Evolutionary conservation across 2,797 vertebrate species (phyloP).

Genomic region (Gallinago stenura): DNA sequence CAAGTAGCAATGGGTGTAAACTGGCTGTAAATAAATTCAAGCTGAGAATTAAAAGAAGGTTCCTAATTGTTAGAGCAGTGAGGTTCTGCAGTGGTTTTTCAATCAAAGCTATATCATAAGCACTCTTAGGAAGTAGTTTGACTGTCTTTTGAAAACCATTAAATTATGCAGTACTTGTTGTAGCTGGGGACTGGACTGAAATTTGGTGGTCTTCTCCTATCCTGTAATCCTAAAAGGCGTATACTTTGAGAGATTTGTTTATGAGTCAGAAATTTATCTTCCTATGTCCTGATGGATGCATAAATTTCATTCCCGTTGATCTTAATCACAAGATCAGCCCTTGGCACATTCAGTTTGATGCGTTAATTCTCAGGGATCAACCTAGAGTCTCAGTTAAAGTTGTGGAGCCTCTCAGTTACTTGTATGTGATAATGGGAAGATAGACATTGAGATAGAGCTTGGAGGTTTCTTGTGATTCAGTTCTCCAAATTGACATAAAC

Average conservation of each 20-base stretch:
- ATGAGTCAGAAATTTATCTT: not conserved
- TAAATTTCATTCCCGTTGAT: not conserved
- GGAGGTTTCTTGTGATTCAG: not conserved
- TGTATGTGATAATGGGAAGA: not conserved
- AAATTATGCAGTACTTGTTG: not conserved
- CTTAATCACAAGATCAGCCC: not conserved
- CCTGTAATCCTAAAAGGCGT: rapidly evolving
- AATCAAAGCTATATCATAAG: not conserved
- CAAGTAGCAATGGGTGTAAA: slow-evolving; percentile 33
- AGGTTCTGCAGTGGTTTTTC: not conserved
- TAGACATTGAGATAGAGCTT: not conserved
- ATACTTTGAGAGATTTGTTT: not conserved
- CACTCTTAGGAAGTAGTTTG: not conserved
- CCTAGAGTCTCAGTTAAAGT: not conserved
- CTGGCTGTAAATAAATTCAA: slow-evolving; percentile 33
- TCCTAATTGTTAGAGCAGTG: not conserved
- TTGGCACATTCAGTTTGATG: rapidly evolving
- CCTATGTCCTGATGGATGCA: not conserved
- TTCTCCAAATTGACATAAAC: not conserved
- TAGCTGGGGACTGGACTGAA: not conserved
- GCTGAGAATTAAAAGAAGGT: not conserved
- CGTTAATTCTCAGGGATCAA: not conserved
- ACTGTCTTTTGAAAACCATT: not conserved
- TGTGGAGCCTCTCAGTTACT: not conserved
- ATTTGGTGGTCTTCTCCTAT: not conserved